Conservation (phyloP, 2,797 vertebrate genomes). For the Sebastiscus tertius region DNA sequence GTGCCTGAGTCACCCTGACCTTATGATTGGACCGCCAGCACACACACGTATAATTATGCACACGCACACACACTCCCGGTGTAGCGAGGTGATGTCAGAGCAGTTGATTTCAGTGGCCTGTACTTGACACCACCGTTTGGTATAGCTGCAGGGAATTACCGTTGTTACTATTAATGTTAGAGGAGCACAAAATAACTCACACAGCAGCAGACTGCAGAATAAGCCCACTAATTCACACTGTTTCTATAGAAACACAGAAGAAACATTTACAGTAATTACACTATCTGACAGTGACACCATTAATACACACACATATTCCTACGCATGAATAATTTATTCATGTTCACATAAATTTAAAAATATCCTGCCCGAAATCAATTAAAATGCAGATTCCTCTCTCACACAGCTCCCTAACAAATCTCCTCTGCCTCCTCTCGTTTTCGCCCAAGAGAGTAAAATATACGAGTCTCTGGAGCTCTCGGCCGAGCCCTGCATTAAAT, state of each 20-base stretch:
- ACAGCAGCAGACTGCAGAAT: not conserved
- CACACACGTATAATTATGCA: not conserved
- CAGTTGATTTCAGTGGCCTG: constrained; percentile 40
- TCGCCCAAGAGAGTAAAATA: constrained; percentile 25
- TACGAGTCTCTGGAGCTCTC: constrained; percentile 27
- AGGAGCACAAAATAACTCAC: not conserved
- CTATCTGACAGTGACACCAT: not conserved
- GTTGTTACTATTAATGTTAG: not conserved
- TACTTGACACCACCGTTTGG: constrained; percentile 63
- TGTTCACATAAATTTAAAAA: constrained; percentile 40
- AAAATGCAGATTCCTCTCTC: constrained; percentile 40
- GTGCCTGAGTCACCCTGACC: constrained; percentile 53
- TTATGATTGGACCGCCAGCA: constrained; percentile 5
- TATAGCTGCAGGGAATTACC: constrained; percentile 18
- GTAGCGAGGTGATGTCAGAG: constrained; percentile 29
- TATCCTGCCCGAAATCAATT: constrained; percentile 44
- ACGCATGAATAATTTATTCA: constrained; percentile 46
- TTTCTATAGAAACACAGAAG: constrained; percentile 16
- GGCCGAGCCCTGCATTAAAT: constrained; percentile 31
- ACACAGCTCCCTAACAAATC: constrained; percentile 26
- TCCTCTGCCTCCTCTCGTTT: constrained; percentile 5
- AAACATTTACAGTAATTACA: not conserved
- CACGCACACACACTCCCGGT: not conserved
- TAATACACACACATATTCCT: not conserved
- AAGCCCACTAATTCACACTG: not conserved